These are phyloP conservation scores for Lypha dubia DNA, from an alignment of 2,888 invertebrate species.

Conservation along the genomic window DNA sequence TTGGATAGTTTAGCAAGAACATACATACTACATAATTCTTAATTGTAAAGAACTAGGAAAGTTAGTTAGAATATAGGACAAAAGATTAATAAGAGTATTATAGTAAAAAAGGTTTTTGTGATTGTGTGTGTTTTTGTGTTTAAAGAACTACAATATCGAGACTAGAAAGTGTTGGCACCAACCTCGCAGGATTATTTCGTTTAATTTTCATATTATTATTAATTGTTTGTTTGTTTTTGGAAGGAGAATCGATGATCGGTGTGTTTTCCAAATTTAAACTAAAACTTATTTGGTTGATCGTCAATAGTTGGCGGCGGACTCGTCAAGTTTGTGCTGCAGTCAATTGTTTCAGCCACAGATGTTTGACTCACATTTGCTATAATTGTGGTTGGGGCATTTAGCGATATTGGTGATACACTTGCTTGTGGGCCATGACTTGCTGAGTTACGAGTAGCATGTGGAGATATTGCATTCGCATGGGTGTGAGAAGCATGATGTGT, in stretches of 20 bases:
- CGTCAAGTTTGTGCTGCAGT: slow-evolving; percentile 75
- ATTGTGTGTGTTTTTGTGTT: slow-evolving; percentile 19
- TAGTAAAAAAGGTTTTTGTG: neutral
- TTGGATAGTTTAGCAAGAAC: slow-evolving; percentile 18
- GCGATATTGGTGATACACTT: slow-evolving; percentile 68
- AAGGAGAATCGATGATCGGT: slow-evolving; percentile 25
- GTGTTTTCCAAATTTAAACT: slow-evolving; percentile 56
- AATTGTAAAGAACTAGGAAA: slow-evolving; percentile 27
- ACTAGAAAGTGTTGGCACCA: slow-evolving; percentile 63
- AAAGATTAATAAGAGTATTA: neutral
- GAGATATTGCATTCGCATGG: slow-evolving; percentile 73
- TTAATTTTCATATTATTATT: neutral
- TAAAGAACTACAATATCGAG: slow-evolving; percentile 54
- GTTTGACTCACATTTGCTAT: slow-evolving; percentile 68
- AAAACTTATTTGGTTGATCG: slow-evolving; percentile 81
- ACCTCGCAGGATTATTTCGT: slow-evolving; percentile 46
- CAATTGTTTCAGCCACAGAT: slow-evolving; percentile 74
- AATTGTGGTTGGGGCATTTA: slow-evolving; percentile 66
- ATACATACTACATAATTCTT: slow-evolving; percentile 13
- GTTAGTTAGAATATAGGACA: neutral
- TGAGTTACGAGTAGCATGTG: slow-evolving; percentile 57
- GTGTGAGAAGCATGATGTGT: slow-evolving; percentile 71
- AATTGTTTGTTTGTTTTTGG: slow-evolving; percentile 1
- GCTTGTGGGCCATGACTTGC: slow-evolving; percentile 47
- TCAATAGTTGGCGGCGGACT: slow-evolving; percentile 73